Base-by-base conservation (phyloP, 2,888 invertebrate species). In the Latheticus oryzae region DNA sequence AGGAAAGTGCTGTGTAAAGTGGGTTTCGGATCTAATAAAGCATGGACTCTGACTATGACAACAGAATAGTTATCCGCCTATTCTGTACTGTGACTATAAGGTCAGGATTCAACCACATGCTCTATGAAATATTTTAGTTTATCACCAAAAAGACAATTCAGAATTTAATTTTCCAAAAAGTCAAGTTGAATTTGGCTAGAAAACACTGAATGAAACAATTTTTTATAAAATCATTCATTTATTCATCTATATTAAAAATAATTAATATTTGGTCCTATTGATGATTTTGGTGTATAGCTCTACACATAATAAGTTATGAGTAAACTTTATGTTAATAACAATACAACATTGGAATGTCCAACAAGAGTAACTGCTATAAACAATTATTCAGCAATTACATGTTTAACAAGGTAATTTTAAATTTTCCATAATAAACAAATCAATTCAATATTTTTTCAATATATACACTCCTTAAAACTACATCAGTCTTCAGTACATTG, bases 331-430 rank as follows among this genome's bases (percentile, higher is more conserved):
- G 11, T 5, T 17, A 48, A 28, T 28, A 12, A 26, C 17, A 48
- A 37, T 40, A 37, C 17, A 47, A 37, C 48, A 50, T 32, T 50
- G 56, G 56, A 56, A 56, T 56, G 56, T 56, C 42, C 50, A 56
- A 40, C 33, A 48, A 45, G 28, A 30, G 11, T n/a, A 23, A 17
- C 9, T 30, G 30, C 8, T 28, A 47, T 48, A 48, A 56, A 48
- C 42, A 37, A 56, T 33, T 11, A 35, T 47, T 35, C 47, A 24
- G 24, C 33, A 47, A 23, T 42, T 12, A 54, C 9, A 40, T 50
- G 26, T 33, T 33, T 16, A 24, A 45, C 42, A 50, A 48, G 28
- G 32, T 38, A 42, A 56, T 40, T 56, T 56, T 50, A 33, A 56
- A 56, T 48, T 56, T 50, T 50, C 57, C 40, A 43, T 50, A 32